A percentile compares a stretch with the other conserved stretches of the same genome.
These are phyloP conservation scores for Lerista edwardsae DNA, from an alignment of 2,797 vertebrate species.

Conservation along the genomic window DNA sequence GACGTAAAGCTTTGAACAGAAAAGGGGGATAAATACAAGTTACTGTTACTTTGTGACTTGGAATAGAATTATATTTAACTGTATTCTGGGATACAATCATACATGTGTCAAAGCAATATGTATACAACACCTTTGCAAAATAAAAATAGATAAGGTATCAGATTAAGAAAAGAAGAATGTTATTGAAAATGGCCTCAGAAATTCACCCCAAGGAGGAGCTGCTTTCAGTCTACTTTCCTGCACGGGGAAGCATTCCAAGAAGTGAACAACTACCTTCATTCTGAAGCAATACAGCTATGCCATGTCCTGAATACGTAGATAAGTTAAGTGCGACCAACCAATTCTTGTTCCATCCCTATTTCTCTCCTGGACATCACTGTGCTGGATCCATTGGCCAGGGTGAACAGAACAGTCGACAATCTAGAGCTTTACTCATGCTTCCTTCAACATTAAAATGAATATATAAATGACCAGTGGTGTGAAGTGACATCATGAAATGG, in stretches of 20 bases:
- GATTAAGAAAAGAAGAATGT: background rate
- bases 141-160: constrained; percentile 27
- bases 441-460: background rate
- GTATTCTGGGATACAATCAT: constrained; percentile 30
- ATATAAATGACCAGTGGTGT: background rate
- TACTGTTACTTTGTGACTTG: constrained; percentile 11
- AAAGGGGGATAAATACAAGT: background rate
- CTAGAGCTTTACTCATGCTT: background rate
- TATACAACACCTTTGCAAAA: constrained; percentile 19
- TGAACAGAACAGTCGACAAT: background rate
- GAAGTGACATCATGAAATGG: background rate
- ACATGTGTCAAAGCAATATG: constrained; percentile 12
- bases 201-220: background rate
- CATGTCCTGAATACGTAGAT: background rate
- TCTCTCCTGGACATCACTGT: background rate
- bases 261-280: background rate
- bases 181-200: background rate
- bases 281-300: background rate
- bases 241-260: background rate
- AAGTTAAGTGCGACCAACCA: background rate
- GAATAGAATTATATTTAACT: background rate
- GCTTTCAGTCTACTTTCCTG: background rate
- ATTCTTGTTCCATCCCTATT: background rate
- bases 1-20: background rate
- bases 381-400: background rate